These are phyloP conservation scores for Sebastes jordani DNA, from an alignment of 2,797 vertebrate genomes.

Conservation along the genomic window DNA sequence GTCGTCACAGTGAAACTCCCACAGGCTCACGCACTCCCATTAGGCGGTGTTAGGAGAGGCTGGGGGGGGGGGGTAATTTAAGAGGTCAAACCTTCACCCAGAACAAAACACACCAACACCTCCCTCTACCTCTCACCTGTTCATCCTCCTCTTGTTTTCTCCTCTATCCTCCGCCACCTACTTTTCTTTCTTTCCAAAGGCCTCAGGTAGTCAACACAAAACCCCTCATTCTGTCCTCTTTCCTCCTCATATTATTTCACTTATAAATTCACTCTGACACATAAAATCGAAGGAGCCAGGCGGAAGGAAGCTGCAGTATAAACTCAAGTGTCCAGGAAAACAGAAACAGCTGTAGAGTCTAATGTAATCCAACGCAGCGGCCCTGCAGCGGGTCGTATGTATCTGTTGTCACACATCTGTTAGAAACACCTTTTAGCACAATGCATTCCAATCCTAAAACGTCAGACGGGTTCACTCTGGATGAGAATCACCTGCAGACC, in stretches of 20 bases:
- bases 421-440: too few relatives aligned
- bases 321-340: not conserved
- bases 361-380: too few relatives aligned
- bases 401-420: too few relatives aligned
- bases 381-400: not conserved
- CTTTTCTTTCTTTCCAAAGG: not conserved
- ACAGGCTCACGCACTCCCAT: not conserved
- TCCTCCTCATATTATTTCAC: not conserved
- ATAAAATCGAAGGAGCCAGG: not conserved
- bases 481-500: too few relatives aligned
- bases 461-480: too few relatives aligned
- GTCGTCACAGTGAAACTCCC: constrained; percentile 39
- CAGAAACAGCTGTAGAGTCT: not conserved
- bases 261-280: not conserved
- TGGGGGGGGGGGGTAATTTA: not conserved
- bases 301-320: not conserved
- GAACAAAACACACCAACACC: constrained; percentile 31
- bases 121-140: constrained; percentile 17
- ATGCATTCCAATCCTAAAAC: too few relatives aligned
- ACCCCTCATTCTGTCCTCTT: not conserved
- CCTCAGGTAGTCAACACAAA: accelerated
- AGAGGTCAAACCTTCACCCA: constrained; percentile 33
- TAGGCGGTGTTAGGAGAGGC: too few relatives aligned
- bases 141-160: not conserved
- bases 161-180: not conserved